These are phyloP conservation scores for Nebria brevicollis DNA, from an alignment of 2,888 invertebrate species.

Conservation along the genomic window DNA sequence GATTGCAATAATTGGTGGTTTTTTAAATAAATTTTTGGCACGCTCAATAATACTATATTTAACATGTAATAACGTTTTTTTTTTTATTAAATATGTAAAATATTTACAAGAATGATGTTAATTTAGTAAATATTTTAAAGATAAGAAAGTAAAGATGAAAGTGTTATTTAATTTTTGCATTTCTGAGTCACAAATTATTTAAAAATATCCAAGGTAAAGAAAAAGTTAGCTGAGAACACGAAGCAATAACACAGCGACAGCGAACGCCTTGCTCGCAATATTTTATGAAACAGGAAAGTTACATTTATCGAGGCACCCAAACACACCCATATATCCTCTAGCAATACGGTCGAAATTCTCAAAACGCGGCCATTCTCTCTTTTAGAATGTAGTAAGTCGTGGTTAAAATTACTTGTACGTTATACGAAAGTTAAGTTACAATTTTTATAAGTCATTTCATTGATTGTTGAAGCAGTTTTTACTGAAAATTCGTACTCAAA, in stretches of 20 bases:
- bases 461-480: not conserved
- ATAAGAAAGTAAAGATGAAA: not conserved
- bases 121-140: not conserved
- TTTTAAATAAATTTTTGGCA: not conserved
- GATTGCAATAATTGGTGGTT: not conserved
- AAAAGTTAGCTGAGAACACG: slow-evolving; percentile 37
- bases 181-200: slow-evolving; percentile 9
- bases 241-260: not conserved
- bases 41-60: not conserved
- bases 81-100: not conserved
- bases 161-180: not conserved
- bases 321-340: slow-evolving; percentile 11
- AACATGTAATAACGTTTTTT: not conserved
- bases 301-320: slow-evolving; percentile 3
- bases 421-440: slow-evolving; percentile 27
- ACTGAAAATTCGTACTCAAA: not conserved
- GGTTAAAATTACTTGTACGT: slow-evolving; percentile 24
- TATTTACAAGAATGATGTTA: too few relatives aligned
- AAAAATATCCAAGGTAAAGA: slow-evolving; percentile 45
- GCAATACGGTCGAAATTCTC: slow-evolving; percentile 25
- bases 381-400: slow-evolving; percentile 32
- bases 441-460: not conserved
- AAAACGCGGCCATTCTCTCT: slow-evolving; percentile 2
- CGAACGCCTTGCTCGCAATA: slow-evolving; percentile 25
- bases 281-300: slow-evolving; percentile 45